Evolutionary conservation across 2,888 invertebrate genomes (phyloP), one percentile per base, ranked within the genome.

Genomic region (Escarpia spicata): DNA sequence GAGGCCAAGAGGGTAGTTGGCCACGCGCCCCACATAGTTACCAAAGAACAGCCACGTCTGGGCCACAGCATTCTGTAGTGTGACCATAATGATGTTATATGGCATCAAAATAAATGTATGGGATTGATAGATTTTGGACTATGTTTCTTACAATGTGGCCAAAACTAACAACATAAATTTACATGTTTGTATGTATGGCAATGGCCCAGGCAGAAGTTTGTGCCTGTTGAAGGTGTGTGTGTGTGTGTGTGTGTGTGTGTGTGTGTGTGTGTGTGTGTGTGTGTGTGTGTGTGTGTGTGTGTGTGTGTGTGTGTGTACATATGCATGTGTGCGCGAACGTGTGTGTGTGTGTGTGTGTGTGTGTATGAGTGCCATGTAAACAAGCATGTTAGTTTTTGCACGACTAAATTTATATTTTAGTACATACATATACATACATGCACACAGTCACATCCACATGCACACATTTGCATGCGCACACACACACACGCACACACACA

Each of bases 31-130:
- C 12, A 91, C 31, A 92, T 94, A 95, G 9, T 93, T 93, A 45
- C 95, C 94, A 93, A 94, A 95, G 93, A 95, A 95, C 43, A 95
- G 43, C 95, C 95, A 95, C 1, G 93, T 93, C 92, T 94, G 92
- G 19, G 92, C 93, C 45, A 95, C 44, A 8, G 94, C 92, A 91
- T 95, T 95, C 95, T 95, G 94, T 12, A 93, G 93, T 26, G 19
- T 75, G 19, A 75, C 75, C 2, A 26, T 75, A 26, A 75, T 26
- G 19, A 75, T 6, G n/a, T 75, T 75, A 75, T 26, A 75, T 75
- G 26, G 52, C 52, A 52, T 15, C 52, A 52, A 52, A 52, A 45
- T 10, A 45, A 45, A 52, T 52, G 15, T 9, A 12, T 52, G 52
- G 15, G 8, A 45, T 45, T 45, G 6, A 45, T 45, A 9, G 45